Evolutionary conservation across 2,113 vertebrate species (phyloP).

Genomic region (Acrocephalus kingi): DNA sequence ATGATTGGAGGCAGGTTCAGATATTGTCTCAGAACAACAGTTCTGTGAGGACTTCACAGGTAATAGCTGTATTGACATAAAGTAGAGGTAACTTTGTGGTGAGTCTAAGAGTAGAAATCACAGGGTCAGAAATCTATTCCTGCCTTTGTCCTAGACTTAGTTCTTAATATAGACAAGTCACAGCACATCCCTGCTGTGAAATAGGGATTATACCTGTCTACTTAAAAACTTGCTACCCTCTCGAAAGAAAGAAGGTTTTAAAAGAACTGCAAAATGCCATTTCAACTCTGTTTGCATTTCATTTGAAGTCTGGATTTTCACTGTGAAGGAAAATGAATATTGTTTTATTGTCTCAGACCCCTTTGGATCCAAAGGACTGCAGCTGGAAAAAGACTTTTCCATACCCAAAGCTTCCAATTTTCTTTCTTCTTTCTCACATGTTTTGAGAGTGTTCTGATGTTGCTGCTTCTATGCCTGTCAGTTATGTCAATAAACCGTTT

Average conservation of each 20-base stretch:
- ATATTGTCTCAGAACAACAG: neutral
- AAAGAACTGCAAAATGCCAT: neutral
- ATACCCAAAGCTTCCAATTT: neutral
- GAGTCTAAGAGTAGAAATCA: neutral
- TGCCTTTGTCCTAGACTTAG: neutral
- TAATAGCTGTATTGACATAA: neutral
- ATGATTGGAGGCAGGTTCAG: neutral
- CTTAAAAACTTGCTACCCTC: neutral
- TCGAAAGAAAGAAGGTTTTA: neutral
- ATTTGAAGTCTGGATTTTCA: neutral
- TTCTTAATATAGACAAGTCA: neutral
- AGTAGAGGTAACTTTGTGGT: neutral
- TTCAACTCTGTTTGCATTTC: neutral
- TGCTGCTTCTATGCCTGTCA: neutral
- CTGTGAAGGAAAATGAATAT: neutral
- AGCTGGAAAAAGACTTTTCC: neutral
- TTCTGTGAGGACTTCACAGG: neutral
- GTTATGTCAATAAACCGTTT: neutral
- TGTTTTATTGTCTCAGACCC: neutral
- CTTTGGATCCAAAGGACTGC: neutral
- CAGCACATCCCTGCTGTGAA: neutral
- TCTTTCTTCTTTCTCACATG: neutral
- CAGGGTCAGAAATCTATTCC: neutral
- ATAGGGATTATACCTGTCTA: neutral
- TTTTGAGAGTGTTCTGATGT: neutral